Evolutionary conservation across 2,113 vertebrate species (phyloP).

Genomic region (Turnix velox): DNA sequence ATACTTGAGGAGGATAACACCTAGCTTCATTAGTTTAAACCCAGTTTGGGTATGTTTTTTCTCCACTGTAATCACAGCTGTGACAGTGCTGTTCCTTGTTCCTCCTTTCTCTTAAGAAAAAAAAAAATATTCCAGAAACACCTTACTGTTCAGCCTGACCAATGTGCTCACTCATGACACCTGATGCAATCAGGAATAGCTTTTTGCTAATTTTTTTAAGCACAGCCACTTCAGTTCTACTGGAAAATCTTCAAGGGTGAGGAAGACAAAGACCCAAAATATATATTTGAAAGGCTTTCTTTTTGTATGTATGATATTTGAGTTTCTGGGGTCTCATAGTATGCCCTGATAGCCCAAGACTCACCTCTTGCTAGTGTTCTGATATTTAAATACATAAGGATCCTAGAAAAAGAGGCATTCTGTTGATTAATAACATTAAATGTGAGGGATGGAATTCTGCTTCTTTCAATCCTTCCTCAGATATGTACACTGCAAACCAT

Average conservation of each 20-base stretch:
- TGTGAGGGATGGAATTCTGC: not conserved
- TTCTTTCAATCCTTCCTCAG: not conserved
- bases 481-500: not conserved
- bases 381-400: not conserved
- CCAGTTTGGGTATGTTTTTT: not conserved
- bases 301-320: not conserved
- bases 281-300: not conserved
- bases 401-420: not conserved
- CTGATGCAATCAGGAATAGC: not conserved
- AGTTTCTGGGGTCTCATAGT: not conserved
- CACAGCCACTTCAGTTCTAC: not conserved
- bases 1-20: not conserved
- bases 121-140: not conserved
- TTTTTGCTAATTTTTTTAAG: not conserved
- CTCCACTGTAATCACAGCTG: not conserved
- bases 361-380: not conserved
- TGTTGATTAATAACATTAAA: not conserved
- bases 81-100: not conserved
- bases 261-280: not conserved
- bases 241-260: not conserved
- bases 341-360: not conserved
- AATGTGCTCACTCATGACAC: not conserved
- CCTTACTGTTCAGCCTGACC: not conserved
- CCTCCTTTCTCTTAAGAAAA: not conserved
- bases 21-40: not conserved